Conservation (phyloP, 2,797 vertebrate species). For the Rhinogobio ventralis region DNA sequence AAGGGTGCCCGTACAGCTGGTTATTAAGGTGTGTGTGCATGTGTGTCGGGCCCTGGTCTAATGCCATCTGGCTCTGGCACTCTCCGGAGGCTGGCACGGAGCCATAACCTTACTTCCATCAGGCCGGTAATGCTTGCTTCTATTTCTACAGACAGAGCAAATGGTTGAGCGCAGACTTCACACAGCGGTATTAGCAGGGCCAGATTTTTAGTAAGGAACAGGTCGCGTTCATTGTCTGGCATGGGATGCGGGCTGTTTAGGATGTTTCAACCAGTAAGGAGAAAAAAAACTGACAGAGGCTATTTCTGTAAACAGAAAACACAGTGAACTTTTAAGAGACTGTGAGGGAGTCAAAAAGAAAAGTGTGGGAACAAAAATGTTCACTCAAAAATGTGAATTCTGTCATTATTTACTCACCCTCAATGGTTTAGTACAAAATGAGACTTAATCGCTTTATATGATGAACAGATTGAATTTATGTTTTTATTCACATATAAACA, state of each 20-base stretch:
- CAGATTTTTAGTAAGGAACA: constrained; percentile 69
- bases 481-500: too few relatives aligned
- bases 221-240: constrained; percentile 65
- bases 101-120: constrained; percentile 77
- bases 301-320: constrained; percentile 64
- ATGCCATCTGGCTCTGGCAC: constrained; percentile 74
- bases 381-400: background rate
- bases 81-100: constrained; percentile 71
- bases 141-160: constrained; percentile 81
- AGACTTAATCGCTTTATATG: too few relatives aligned
- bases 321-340: constrained; percentile 58
- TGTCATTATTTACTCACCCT: background rate
- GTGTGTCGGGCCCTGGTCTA: constrained; percentile 67
- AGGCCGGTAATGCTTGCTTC: constrained; percentile 75
- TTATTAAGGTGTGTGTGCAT: constrained; percentile 47
- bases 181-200: constrained; percentile 72
- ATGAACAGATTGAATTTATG: too few relatives aligned
- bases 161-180: constrained; percentile 73
- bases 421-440: background rate
- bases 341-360: constrained; percentile 41
- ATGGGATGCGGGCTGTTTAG: constrained; percentile 64
- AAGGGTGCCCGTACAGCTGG: constrained; percentile 55
- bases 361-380: background rate
- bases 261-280: constrained; percentile 69
- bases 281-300: constrained; percentile 46